Base-by-base conservation (phyloP, 2,113 vertebrate species). In the Neodontobutis hainanensis region DNA sequence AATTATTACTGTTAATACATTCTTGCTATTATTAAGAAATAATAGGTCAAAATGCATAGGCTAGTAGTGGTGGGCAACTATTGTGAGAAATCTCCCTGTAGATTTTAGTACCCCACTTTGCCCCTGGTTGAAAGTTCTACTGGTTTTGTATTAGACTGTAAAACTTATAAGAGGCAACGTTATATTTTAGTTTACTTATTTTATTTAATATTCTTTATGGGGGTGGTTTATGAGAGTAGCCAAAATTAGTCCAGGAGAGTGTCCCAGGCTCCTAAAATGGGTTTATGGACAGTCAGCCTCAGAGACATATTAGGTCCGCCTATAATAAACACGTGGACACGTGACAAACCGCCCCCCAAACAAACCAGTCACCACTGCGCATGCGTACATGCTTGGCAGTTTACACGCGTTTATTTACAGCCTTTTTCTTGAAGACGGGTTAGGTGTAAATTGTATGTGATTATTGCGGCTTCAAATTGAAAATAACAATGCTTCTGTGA, bases 351-450 rank as follows among this genome's bases (percentile, higher is more conserved):
- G 61, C 10, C 76, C 79, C 75, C 61, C 12, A 12, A 53, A 43
- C 4, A 36, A 58, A 34, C 34, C 38, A 45, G 44, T 62, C 52
- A 11, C n/a, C 5, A 81, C 9, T 61, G 87, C 19, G 86, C 91
- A 86, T 87, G 90, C 87, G 89, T 80, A 64, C 4, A 76, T 0
- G 11, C 6, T n/a, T n/a, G 1, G 47, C 61, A 77, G 73, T 80
- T 82, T 85, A 80, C 88, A 87, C 81, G 86, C 86, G 87, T 91
- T 87, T 88, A 86, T 85, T 83, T 85, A 56, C 77, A 76, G 76
- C 72, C 38, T 68, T 66, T 70, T 57, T 53, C 50, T 38, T 45
- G 47, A 43, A 75, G 65, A 62, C 73, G 62, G 32, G 34, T 38
- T 6, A n/a, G 36, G 19, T 52, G 52, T 47, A 3, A 70, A 71